Base-by-base conservation (phyloP, 2,797 vertebrate species). In the Pangasius sanitwongsei region DNA sequence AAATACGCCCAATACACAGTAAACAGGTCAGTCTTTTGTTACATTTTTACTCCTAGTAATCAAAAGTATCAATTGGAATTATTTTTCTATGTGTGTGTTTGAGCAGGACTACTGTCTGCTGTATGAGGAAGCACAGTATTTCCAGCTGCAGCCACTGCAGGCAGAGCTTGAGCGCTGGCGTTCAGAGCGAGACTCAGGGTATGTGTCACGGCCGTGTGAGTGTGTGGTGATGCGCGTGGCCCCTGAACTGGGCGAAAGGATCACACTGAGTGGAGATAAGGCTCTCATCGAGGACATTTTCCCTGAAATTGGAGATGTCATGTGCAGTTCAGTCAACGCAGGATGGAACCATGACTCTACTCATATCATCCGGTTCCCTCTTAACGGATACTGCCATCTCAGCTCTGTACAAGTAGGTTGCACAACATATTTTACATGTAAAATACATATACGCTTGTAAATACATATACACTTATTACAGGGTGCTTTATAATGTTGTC, bases 81-180 rank as follows among this genome's bases (percentile, higher is more conserved):
- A 37, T 77, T 61, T 48, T 63, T 78, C 28, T 82, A 15, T 85
- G 77, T 86, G 4, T 86, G 37, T 88, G 37, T 93, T 59, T 78
- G 37, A 88, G 59, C 93, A 99, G 98, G 98, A 99, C 93, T 99
- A 97, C 92, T 97, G 96, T 83, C 95, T 98, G 94, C 94, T 99
- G 92, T 98, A 97, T 80, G 98, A 99, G 96, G 98, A 99, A 94
- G 98, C 98, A 55, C 95, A 95, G 55, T 99, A 98, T 92, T 99
- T 99, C 94, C 97, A 99, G 94, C 97, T 99, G 90, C 96, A 96
- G 92, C 97, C 97, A 50, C 96, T 99, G 95, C 96, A 98, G 90
- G 94, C 95, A 13, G 98, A 98, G 94, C 96, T 99, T 94, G 96
- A 98, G 89, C 95, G 95, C 91, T 99, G 98, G 98, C 97, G 96